Percentiles rank a stretch among this genome's conserved stretches.
Conservation (phyloP, 2,113 vertebrate species). For the Fukomys damarensis region DNA sequence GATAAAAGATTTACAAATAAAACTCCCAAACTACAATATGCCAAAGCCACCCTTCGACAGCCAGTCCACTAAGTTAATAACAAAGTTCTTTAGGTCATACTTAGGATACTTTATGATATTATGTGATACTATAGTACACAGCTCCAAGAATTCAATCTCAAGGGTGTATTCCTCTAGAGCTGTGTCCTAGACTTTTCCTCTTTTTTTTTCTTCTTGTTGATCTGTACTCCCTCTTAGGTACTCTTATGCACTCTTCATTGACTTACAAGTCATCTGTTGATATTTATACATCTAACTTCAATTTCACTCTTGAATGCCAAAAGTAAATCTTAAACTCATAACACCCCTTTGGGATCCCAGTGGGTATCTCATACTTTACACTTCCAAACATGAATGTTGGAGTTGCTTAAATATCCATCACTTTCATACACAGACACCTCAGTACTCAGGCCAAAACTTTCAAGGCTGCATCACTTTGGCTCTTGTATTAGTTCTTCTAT, state of each 20-base stretch:
- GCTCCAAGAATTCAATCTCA: neutral
- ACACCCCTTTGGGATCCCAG: fast-evolving
- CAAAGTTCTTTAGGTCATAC: neutral
- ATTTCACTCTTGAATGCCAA: neutral
- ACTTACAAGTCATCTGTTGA: neutral
- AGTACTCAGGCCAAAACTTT: neutral
- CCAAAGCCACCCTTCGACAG: neutral
- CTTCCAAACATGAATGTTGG: fast-evolving
- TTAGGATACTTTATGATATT: neutral
- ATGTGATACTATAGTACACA: fast-evolving
- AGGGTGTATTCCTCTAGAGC: neutral
- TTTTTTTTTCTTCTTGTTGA: neutral
- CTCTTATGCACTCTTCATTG: neutral
- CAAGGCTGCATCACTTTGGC: neutral
- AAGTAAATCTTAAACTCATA: neutral
- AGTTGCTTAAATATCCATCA: neutral
- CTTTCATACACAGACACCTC: neutral
- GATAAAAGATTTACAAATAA: neutral
- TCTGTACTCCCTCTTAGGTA: fast-evolving
- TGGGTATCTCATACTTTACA: fast-evolving
- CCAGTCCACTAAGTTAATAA: neutral
- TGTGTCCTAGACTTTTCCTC: neutral
- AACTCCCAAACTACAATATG: neutral
- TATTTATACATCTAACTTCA: no score
- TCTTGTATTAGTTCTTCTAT: neutral